Conservation (phyloP, 2,888 invertebrate genomes). For the Lamproptera curius region DNA sequence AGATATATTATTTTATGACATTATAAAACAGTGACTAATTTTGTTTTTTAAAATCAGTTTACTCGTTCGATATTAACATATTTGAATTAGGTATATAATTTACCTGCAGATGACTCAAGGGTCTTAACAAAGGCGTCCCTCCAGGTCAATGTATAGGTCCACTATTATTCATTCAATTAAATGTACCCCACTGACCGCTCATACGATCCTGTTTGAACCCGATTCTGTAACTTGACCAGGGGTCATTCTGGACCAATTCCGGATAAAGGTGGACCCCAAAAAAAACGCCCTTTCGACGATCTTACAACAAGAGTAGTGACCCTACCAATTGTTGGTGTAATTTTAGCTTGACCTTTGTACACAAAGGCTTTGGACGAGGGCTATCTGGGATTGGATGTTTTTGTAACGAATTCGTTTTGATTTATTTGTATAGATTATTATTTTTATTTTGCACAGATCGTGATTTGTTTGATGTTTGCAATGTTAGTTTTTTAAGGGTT, state of each 20-base stretch:
- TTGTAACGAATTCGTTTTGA: slow-evolving; percentile 44
- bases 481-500: no score
- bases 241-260: slow-evolving; percentile 66
- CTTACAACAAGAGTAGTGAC: slow-evolving; percentile 51
- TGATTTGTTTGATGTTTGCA: no score
- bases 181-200: slow-evolving; percentile 41
- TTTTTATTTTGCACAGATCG: no score
- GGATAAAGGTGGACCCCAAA: slow-evolving; percentile 51
- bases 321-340: slow-evolving; percentile 47
- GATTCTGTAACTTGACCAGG: slow-evolving; percentile 51
- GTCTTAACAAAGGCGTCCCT: background rate
- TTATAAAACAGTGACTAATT: no score
- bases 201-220: slow-evolving; percentile 53
- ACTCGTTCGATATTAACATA: no score
- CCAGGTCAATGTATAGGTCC: background rate
- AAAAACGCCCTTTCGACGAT: slow-evolving; percentile 62
- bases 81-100: background rate
- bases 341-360: slow-evolving; percentile 47
- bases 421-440: slow-evolving; percentile 6
- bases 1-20: no score
- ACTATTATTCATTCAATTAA: slow-evolving; percentile 15
- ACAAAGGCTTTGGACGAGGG: slow-evolving; percentile 30
- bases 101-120: background rate
- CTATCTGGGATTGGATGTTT: slow-evolving; percentile 42
- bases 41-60: no score